Percentiles rank a stretch among this genome's conserved stretches.
Evolutionary conservation across 2,113 vertebrate genomes (phyloP).

Genomic region (Tonatia bakeri): DNA sequence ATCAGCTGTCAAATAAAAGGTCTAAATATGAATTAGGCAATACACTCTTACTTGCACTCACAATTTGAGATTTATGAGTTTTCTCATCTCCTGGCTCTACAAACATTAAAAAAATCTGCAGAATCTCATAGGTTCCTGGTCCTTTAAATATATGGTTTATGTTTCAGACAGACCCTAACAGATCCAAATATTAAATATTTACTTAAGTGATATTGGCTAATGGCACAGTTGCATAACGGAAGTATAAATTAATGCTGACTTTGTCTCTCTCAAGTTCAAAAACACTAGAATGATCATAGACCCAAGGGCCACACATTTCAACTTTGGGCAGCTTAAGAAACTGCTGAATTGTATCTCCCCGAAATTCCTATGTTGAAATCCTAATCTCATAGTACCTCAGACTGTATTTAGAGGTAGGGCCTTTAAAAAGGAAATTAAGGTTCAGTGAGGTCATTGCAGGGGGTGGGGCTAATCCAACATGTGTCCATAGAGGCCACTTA

Average conservation of each 20-base stretch:
- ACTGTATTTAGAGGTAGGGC: not conserved
- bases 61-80: not conserved
- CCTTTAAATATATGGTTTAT: not conserved
- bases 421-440: not conserved
- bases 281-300: not conserved
- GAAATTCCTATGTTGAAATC: not conserved
- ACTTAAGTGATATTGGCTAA: not conserved
- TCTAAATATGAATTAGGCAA: not conserved
- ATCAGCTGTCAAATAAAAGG: not conserved
- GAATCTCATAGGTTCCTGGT: not conserved
- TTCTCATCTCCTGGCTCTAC: not conserved
- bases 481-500: not conserved
- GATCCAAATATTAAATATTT: constrained; percentile 8
- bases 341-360: not conserved
- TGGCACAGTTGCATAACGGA: not conserved
- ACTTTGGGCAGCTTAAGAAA: not conserved
- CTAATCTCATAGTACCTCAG: not conserved
- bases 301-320: not conserved
- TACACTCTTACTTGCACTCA: not conserved
- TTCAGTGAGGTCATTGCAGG: not conserved
- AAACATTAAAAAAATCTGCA: not conserved
- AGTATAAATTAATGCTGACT: not conserved
- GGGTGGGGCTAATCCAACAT: not conserved
- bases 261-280: not conserved
- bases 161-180: not conserved